Percentiles rank a stretch among this genome's conserved stretches.
Conservation (phyloP, 1,140 invertebrate species). For the Eriocheir sinensis region DNA sequence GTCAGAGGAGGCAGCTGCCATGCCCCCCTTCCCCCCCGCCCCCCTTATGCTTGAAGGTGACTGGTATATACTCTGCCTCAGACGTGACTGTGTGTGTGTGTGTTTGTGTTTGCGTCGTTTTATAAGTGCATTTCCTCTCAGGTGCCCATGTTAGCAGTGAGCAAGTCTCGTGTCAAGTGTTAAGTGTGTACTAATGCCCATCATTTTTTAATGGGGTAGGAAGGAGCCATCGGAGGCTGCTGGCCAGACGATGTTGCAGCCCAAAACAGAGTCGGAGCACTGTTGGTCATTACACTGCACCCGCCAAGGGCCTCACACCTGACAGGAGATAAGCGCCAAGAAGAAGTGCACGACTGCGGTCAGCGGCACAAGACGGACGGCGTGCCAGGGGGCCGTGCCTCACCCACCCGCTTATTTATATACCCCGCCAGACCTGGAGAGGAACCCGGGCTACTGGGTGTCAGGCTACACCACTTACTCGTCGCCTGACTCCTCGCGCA, state of each 20-base stretch:
- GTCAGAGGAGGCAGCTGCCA: background rate
- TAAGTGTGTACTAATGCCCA: background rate
- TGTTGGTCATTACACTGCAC: background rate
- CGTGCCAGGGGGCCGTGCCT: slow-evolving; percentile 26
- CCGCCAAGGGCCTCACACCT: slow-evolving; percentile 12
- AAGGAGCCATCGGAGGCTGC: background rate
- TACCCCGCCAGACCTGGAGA: background rate
- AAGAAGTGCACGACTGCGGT: slow-evolving; percentile 36
- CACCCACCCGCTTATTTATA: slow-evolving; percentile 10
- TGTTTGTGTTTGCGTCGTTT: background rate
- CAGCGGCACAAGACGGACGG: slow-evolving; percentile 36
- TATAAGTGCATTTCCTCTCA: background rate
- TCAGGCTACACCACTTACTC: slow-evolving; percentile 3
- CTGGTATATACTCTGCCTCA: background rate
- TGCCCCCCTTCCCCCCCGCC: background rate
- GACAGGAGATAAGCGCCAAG: slow-evolving; percentile 40
- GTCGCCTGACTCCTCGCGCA: background rate
- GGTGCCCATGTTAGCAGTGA: background rate
- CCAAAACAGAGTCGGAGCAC: background rate
- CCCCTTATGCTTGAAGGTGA: too few relatives aligned
- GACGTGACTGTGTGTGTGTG: background rate
- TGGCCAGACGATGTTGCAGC: background rate
- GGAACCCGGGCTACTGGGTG: background rate
- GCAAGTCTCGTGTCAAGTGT: background rate
- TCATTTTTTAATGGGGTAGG: background rate